phyloP scores from a whole-genome alignment of 2,888 invertebrate genomes.

The Phaonia tiefii region DNA sequence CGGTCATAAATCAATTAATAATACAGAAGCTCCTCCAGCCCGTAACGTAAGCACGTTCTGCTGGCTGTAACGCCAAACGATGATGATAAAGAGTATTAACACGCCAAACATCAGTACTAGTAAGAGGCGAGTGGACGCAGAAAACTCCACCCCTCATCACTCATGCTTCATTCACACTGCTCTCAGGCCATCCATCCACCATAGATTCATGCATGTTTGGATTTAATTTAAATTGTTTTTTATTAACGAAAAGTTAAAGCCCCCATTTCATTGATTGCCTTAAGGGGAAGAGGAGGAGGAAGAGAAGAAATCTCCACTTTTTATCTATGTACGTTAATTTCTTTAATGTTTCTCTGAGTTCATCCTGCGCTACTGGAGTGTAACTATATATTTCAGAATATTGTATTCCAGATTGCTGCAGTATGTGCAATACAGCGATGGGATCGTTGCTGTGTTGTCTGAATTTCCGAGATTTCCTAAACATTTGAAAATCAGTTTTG shows the following conservation, averaged over 20 bases:
- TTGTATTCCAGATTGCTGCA: too few species aligned
- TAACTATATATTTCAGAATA: too few species aligned
- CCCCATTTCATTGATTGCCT: too few species aligned
- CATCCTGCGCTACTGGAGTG: neutral
- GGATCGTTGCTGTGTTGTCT: too few species aligned
- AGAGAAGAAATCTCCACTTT: too few species aligned
- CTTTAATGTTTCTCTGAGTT: neutral
- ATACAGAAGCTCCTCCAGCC: neutral
- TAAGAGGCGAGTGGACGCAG: neutral
- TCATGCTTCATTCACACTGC: neutral
- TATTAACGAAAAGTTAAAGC: too few species aligned
- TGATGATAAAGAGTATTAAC: neutral
- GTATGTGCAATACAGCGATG: too few species aligned
- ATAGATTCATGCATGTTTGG: conserved; percentile 23
- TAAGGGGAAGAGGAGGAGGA: too few species aligned
- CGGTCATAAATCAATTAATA: conserved; percentile 60
- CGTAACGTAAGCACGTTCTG: conserved; percentile 46
- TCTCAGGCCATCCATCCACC: neutral
- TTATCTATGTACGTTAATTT: too few species aligned
- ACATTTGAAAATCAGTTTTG: too few species aligned
- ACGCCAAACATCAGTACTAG: neutral
- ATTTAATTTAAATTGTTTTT: conserved; percentile 29
- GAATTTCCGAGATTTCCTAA: too few species aligned
- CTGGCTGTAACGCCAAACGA: conserved; percentile 33
- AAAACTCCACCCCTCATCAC: conserved; percentile 1